Evolutionary conservation across 1,140 invertebrate species (phyloP).

Genomic region (Hestina assimilis): DNA sequence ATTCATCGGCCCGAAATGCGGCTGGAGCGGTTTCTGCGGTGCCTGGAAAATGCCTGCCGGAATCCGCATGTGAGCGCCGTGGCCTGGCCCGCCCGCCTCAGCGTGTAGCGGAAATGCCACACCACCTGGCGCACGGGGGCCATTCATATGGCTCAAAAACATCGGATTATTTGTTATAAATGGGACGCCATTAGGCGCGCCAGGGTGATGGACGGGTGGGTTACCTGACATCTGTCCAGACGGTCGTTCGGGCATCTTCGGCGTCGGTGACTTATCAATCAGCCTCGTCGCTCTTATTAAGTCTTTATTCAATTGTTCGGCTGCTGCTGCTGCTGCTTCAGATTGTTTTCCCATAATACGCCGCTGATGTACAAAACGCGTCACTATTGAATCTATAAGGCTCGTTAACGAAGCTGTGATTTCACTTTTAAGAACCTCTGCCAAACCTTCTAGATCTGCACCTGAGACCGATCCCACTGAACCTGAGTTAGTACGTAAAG

Average conservation of each 20-base stretch:
- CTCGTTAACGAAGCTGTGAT: constrained; percentile 90
- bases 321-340: constrained; percentile 85
- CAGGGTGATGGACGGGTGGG: constrained; percentile 74
- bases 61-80: constrained; percentile 84
- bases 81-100: constrained; percentile 78
- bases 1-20: constrained; percentile 82
- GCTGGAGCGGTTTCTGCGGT: constrained; percentile 84
- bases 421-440: constrained; percentile 93
- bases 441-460: constrained; percentile 90
- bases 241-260: constrained; percentile 85
- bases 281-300: constrained; percentile 87
- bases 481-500: constrained; percentile 81
- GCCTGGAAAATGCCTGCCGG: constrained; percentile 89
- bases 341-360: constrained; percentile 86
- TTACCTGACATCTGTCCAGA: constrained; percentile 81
- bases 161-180: constrained; percentile 66
- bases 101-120: constrained; percentile 74
- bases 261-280: constrained; percentile 91
- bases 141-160: constrained; percentile 74
- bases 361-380: constrained; percentile 89
- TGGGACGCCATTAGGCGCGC: constrained; percentile 64
- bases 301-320: constrained; percentile 90
- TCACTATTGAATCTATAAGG: constrained; percentile 93
- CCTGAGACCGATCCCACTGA: constrained; percentile 82
- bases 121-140: constrained; percentile 77